Evolutionary conservation across 2,888 invertebrate genomes (phyloP), one percentile per base, ranked within the genome.

Genomic region (Clusia tigrina): DNA sequence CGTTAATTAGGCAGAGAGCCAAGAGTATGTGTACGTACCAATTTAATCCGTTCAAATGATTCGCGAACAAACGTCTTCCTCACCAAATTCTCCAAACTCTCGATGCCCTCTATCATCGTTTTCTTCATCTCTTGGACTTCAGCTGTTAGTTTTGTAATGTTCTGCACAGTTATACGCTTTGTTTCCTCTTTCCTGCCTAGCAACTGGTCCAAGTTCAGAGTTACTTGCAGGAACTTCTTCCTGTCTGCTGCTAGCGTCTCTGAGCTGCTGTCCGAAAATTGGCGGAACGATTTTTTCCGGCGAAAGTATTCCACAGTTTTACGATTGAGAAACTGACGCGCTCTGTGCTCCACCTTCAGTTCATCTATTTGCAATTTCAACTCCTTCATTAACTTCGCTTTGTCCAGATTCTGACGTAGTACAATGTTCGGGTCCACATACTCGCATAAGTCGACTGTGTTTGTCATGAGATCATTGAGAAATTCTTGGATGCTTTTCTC

Each of bases 221-320:
- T 58, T 1, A 62, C 64, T 0, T 67, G 18, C 0, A 17, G 9
- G 23, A 78, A 79, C 23, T 60, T 75, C 22, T 59, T 23, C 1
- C 12, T 12, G 0, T 59, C 42, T 0, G 20, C 25, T 0, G 26
- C 0, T 0, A 72, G 20, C 0, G 0, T 17, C 15, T 67, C 67
- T 0, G 66, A 58, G 56, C 57, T 67, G 60, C 75, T 74, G 5
- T 70, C 71, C 0, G 15, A 5, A 5, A 81, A 66, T 0, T 66
- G 66, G 1, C 82, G 74, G 2, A 18, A 25, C 23, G 71, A 68
- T 24, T 68, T 75, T 32, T 67, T 63, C 0, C 80, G 75, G 1
- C 74, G 77, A 56, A 67, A 81, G 63, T 76, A 77, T 0, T 80
- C 79, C 2, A 60, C 46, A 3, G 71, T 53, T 42, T 78, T 80